phyloP scores from a whole-genome alignment of 2,113 vertebrate genomes.

The Calonectris borealis region DNA sequence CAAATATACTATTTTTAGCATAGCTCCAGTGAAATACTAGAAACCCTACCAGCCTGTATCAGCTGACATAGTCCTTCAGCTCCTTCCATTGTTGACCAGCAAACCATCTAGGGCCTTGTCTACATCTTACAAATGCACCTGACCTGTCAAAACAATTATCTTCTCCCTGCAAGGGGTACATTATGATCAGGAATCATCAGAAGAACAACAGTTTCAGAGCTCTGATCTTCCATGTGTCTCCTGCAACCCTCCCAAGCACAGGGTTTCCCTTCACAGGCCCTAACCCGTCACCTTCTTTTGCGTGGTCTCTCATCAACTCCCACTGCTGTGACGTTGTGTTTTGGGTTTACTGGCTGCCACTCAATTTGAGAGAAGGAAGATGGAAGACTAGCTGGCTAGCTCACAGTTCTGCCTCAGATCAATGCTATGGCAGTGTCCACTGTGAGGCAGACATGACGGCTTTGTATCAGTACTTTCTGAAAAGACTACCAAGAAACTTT shows the following conservation, averaged over 20 bases:
- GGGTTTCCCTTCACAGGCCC: neutral
- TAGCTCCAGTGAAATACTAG: neutral
- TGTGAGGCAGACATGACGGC: accelerated
- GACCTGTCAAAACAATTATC: neutral
- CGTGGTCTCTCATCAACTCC: neutral
- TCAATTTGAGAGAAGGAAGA: neutral
- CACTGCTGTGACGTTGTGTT: neutral
- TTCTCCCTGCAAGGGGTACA: neutral
- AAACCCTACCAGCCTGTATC: neutral
- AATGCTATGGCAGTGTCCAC: no score
- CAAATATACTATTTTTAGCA: neutral
- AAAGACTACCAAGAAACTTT: neutral
- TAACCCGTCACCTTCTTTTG: neutral
- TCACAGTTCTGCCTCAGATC: neutral
- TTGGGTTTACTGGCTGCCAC: neutral
- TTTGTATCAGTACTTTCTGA: neutral
- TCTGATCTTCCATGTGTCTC: neutral
- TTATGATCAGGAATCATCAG: neutral
- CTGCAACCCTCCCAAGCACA: neutral
- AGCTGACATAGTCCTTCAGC: neutral
- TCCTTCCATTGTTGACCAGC: neutral
- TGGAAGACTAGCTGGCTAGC: neutral
- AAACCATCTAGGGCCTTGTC: neutral
- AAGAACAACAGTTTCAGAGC: neutral
- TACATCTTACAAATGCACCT: neutral